Conservation (phyloP, 2,113 vertebrate species). For the Urocynchramus pylzowi region DNA sequence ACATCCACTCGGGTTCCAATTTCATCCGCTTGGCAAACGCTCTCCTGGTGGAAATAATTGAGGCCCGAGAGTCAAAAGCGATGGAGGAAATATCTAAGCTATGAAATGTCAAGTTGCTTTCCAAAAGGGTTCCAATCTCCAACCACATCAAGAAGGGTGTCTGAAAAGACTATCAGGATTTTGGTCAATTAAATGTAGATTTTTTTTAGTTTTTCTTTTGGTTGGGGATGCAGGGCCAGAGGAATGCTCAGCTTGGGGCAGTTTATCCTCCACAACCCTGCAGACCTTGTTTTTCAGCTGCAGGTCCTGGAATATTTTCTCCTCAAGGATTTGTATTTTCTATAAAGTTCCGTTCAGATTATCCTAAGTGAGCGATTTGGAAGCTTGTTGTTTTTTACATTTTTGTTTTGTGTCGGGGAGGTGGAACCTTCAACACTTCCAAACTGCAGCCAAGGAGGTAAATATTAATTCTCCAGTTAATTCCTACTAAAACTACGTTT, state of each 20-base stretch:
- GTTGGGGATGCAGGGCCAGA: conserved; percentile 35
- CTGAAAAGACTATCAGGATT: conserved; percentile 74
- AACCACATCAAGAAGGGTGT: conserved; percentile 75
- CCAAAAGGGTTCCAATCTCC: conserved; percentile 69
- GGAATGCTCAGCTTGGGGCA: conserved; percentile 11
- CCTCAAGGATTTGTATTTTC: conserved; percentile 14
- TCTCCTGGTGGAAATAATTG: conserved; percentile 56
- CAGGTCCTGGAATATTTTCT: background rate
- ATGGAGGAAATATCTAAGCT: conserved; percentile 73
- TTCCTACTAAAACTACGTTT: background rate
- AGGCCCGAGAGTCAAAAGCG: conserved; percentile 62
- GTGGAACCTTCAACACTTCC: background rate
- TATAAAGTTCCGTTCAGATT: conserved; percentile 42
- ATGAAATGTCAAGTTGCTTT: conserved; percentile 74
- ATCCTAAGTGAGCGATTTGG: background rate
- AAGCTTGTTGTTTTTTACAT: background rate
- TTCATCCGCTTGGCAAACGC: conserved; percentile 59
- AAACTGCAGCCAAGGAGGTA: background rate
- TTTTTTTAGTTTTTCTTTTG: background rate
- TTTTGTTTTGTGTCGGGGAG: background rate
- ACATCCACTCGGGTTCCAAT: conserved; percentile 52
- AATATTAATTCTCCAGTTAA: background rate
- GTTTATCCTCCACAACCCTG: background rate
- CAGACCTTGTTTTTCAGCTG: conserved; percentile 56
- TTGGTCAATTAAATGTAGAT: conserved; percentile 54